phyloP scores from a whole-genome alignment of 1,140 invertebrate species.

The Chrysoperla carnea region DNA sequence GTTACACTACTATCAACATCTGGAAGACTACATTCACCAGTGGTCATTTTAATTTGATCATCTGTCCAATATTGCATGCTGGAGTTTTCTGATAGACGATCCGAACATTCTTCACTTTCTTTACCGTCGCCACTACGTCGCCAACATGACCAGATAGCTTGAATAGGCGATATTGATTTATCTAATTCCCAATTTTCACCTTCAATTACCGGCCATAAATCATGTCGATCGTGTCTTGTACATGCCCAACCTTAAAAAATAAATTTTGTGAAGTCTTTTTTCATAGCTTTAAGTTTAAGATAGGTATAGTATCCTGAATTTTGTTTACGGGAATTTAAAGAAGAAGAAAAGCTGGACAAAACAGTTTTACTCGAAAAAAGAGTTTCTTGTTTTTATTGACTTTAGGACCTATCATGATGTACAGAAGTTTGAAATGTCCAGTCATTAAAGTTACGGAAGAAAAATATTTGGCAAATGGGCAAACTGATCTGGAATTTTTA shows the following conservation, averaged over 20 bases:
- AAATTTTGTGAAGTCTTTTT: background rate
- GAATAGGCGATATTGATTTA: background rate
- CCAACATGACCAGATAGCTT: too few relatives aligned
- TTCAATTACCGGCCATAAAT: slow-evolving; percentile 65
- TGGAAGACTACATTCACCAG: background rate
- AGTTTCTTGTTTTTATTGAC: too few relatives aligned
- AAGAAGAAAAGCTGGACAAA: too few relatives aligned
- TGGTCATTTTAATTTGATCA: background rate
- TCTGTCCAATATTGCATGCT: slow-evolving; percentile 2
- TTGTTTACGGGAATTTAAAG: background rate
- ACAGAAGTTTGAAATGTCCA: too few relatives aligned
- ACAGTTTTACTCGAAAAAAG: too few relatives aligned
- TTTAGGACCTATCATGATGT: too few relatives aligned
- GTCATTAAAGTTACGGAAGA: too few relatives aligned
- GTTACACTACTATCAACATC: slow-evolving; percentile 2
- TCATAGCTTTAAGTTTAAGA: background rate
- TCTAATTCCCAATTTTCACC: slow-evolving; percentile 32
- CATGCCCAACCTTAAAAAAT: slow-evolving; percentile 55
- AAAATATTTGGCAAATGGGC: too few relatives aligned
- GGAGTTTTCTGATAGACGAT: slow-evolving; percentile 5
- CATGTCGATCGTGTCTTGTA: slow-evolving; percentile 60
- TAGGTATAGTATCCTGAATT: slow-evolving; percentile 1
- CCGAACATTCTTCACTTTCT: slow-evolving; percentile 5
- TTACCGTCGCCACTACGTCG: background rate
- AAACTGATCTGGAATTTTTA: too few relatives aligned